A percentile compares a stretch with the other conserved stretches of the same genome.
phyloP scores from a whole-genome alignment of 2,797 vertebrate species.

The Mormyrus proboscirostris region DNA sequence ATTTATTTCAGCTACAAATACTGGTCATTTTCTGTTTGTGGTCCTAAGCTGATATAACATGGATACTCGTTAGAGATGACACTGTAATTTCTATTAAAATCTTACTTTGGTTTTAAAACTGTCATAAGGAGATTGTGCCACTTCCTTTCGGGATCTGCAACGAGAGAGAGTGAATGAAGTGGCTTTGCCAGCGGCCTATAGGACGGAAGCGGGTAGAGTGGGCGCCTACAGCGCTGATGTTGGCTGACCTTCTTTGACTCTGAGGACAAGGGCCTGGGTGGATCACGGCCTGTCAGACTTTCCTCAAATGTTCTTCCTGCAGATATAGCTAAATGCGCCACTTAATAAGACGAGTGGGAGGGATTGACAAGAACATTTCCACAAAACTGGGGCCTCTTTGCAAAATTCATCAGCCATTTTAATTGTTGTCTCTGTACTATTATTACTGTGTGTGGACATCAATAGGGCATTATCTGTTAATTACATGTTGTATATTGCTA shows the following conservation, averaged over 20 bases:
- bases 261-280: slow-evolving; percentile 33
- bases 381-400: background rate
- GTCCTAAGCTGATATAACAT: background rate
- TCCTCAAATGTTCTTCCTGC: background rate
- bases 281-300: slow-evolving; percentile 32
- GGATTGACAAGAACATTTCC: background rate
- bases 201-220: slow-evolving; percentile 63
- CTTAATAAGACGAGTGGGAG: background rate
- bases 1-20: background rate
- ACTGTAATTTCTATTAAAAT: background rate
- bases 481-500: background rate
- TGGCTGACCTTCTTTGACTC: slow-evolving; percentile 51
- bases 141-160: slow-evolving; percentile 42
- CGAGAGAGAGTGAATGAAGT: slow-evolving; percentile 62
- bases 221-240: slow-evolving; percentile 48
- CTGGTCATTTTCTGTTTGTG: background rate
- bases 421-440: background rate
- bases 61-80: background rate
- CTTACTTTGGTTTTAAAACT: background rate
- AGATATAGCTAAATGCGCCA: background rate
- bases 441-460: background rate
- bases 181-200: slow-evolving; percentile 58
- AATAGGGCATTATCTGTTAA: background rate
- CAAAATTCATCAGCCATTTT: background rate
- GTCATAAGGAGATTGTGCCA: background rate